A percentile compares a stretch with the other conserved stretches of the same genome.
phyloP scores from a whole-genome alignment of 2,797 vertebrate genomes.

The Holocentrus rufus region DNA sequence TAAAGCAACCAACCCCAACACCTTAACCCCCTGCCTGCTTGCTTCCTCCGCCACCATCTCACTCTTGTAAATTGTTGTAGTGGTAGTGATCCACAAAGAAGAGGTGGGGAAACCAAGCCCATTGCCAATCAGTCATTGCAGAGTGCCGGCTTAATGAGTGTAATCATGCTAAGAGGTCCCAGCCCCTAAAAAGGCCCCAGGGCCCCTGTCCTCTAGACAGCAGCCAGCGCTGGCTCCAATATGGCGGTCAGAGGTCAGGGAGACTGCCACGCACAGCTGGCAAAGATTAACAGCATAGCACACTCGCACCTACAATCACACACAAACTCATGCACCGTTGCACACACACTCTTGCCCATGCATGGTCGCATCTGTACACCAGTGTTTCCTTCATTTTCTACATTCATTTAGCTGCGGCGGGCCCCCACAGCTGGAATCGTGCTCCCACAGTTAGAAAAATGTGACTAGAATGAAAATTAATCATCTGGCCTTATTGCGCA shows the following conservation, averaged over 20 bases:
- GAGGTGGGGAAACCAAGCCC: slow-evolving; percentile 47
- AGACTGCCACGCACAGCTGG: slow-evolving; percentile 76
- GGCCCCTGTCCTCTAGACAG: slow-evolving; percentile 51
- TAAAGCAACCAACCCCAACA: slow-evolving; percentile 12
- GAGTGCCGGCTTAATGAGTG: slow-evolving; percentile 67
- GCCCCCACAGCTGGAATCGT: slow-evolving; percentile 48
- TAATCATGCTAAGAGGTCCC: slow-evolving; percentile 78
- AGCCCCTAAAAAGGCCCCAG: slow-evolving; percentile 58
- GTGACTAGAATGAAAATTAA: slow-evolving; percentile 26
- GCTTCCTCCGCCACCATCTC: slow-evolving; percentile 1
- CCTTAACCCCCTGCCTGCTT: neutral
- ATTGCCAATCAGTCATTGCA: slow-evolving; percentile 67
- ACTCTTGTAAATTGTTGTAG: slow-evolving; percentile 35
- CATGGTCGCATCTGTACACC: slow-evolving; percentile 33
- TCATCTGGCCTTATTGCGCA: neutral
- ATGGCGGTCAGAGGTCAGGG: slow-evolving; percentile 73
- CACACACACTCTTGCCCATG: slow-evolving; percentile 40
- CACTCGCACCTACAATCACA: slow-evolving; percentile 25
- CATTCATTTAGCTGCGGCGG: slow-evolving; percentile 47
- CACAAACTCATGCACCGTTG: slow-evolving; percentile 72
- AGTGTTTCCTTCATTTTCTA: slow-evolving; percentile 56
- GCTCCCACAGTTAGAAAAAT: slow-evolving; percentile 24
- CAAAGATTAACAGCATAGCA: slow-evolving; percentile 77
- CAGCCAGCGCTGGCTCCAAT: slow-evolving; percentile 49
- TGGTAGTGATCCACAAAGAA: slow-evolving; percentile 30